Conservation (phyloP, 2,888 invertebrate species). For the Dolomedes plantarius region DNA sequence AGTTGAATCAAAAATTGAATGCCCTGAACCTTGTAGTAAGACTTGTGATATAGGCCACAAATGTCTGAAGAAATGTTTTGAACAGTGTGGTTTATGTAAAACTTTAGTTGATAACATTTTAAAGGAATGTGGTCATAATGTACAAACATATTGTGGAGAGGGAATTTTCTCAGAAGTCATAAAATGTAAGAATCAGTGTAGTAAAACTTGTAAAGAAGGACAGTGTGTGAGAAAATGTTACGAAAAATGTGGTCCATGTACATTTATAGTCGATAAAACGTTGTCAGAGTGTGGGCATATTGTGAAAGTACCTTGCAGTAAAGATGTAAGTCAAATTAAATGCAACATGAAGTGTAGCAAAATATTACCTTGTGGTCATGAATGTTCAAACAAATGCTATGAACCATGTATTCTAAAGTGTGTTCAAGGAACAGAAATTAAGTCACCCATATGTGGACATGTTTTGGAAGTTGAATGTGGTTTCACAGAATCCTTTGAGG, state of each 20-base stretch:
- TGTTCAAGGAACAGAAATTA: background rate
- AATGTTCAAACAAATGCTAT: constrained; percentile 77
- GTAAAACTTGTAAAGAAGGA: background rate
- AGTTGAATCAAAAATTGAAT: background rate
- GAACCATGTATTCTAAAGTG: constrained; percentile 74
- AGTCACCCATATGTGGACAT: constrained; percentile 48
- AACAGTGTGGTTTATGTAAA: background rate
- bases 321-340: background rate
- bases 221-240: background rate
- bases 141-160: background rate
- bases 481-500: constrained; percentile 13
- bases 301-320: background rate
- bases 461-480: constrained; percentile 35
- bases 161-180: background rate
- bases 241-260: background rate
- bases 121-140: background rate
- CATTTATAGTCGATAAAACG: background rate
- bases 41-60: background rate
- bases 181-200: background rate
- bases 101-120: background rate
- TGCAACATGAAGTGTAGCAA: constrained; percentile 41
- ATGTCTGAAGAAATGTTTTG: background rate
- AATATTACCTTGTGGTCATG: constrained; percentile 76
- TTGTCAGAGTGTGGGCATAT: background rate
- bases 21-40: background rate